Evolutionary conservation across 2,888 invertebrate genomes (phyloP).

Genomic region (Mythimna pallens): DNA sequence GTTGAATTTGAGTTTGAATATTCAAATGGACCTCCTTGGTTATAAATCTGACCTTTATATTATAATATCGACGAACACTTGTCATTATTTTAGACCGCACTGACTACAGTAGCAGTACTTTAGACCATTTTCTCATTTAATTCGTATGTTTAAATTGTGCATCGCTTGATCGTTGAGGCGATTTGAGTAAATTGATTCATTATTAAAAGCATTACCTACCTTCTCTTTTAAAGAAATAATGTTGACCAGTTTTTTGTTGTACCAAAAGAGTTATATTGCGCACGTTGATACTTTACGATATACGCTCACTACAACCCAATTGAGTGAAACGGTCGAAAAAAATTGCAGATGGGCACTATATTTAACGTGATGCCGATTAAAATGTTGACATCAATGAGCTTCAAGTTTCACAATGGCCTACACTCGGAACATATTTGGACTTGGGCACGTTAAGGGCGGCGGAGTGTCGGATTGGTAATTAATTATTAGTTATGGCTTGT

Average conservation of each 20-base stretch:
- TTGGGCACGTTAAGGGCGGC: constrained; percentile 64
- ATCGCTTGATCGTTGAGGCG: constrained; percentile 27
- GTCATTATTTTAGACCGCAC: constrained; percentile 39
- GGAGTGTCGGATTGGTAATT: constrained; percentile 79
- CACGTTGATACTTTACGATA: constrained; percentile 65
- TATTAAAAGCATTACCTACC: constrained; percentile 47
- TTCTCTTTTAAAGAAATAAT: constrained; percentile 59
- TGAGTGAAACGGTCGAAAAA: constrained; percentile 65
- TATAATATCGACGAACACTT: constrained; percentile 66
- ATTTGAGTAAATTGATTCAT: constrained; percentile 65
- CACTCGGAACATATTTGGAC: constrained; percentile 67
- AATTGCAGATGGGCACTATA: constrained; percentile 66
- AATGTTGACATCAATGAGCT: constrained; percentile 66
- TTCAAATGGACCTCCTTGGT: constrained; percentile 71
- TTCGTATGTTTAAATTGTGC: constrained; percentile 41
- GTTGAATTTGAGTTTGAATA: constrained; percentile 71
- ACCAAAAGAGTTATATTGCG: constrained; percentile 63
- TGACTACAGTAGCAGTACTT: constrained; percentile 33
- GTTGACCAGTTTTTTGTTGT: constrained; percentile 58
- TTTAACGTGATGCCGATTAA: constrained; percentile 68
- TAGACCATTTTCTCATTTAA: constrained; percentile 28
- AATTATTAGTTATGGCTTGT: constrained; percentile 85
- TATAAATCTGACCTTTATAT: constrained; percentile 71
- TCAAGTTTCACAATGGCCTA: constrained; percentile 66
- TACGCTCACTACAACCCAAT: constrained; percentile 57